A percentile compares a stretch with the other conserved stretches of the same genome.
phyloP scores from a whole-genome alignment of 2,113 vertebrate species.

The Leptobrachium ailaonicum region DNA sequence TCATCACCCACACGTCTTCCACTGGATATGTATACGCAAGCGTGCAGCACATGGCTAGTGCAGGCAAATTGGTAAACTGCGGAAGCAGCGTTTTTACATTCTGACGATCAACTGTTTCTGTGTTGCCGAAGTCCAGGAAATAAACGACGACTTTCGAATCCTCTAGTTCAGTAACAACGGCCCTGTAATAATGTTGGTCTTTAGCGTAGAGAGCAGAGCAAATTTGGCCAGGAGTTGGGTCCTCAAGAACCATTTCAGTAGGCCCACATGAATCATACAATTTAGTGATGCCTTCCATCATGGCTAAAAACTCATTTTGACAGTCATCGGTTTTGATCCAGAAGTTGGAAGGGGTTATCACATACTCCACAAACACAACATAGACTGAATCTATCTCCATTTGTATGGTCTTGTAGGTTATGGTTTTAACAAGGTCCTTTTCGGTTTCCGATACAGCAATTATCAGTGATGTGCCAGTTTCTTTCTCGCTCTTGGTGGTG shows the following conservation, averaged over 20 bases:
- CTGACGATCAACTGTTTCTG: constrained; percentile 73
- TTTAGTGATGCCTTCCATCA: constrained; percentile 73
- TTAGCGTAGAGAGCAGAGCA: constrained; percentile 84
- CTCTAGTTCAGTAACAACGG: constrained; percentile 68
- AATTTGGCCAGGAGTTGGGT: constrained; percentile 73
- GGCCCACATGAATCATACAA: constrained; percentile 65
- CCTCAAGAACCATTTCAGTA: constrained; percentile 73
- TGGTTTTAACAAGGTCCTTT: not conserved
- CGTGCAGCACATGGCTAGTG: constrained; percentile 79
- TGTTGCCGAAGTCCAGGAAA: constrained; percentile 90
- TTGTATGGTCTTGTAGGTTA: constrained; percentile 59
- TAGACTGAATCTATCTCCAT: constrained; percentile 66
- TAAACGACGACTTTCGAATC: constrained; percentile 68
- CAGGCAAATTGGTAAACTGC: constrained; percentile 69
- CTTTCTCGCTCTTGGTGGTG: not conserved
- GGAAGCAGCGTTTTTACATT: constrained; percentile 80
- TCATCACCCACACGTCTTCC: constrained; percentile 76
- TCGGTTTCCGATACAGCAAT: not conserved
- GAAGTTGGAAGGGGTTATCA: constrained; percentile 80
- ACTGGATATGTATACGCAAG: constrained; percentile 72
- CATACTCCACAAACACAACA: constrained; percentile 72
- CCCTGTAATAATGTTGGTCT: constrained; percentile 82
- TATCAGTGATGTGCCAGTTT: not conserved
- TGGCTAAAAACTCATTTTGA: constrained; percentile 73
- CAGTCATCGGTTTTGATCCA: constrained; percentile 76